phyloP scores from a whole-genome alignment of 2,113 vertebrate species.

The Sorex araneus region DNA sequence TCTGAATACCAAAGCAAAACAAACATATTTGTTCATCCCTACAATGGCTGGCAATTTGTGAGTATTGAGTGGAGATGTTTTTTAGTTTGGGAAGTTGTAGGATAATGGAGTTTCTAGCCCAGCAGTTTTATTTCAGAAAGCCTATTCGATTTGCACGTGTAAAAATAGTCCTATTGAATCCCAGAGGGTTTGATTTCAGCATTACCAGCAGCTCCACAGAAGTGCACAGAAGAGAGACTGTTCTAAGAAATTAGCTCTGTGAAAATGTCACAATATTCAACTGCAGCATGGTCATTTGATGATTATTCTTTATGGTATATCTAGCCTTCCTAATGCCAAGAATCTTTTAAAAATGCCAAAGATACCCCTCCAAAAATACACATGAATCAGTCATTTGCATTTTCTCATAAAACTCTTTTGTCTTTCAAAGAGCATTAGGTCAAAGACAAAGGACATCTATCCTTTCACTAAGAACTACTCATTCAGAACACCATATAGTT shows the following conservation, averaged over 20 bases:
- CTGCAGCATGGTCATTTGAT: conserved; percentile 64
- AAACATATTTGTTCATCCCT: conserved; percentile 47
- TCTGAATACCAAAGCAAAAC: conserved; percentile 65
- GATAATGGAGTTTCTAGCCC: conserved; percentile 78
- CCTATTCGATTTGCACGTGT: conserved; percentile 63
- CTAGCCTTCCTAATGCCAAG: conserved; percentile 76
- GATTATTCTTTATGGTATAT: conserved; percentile 66
- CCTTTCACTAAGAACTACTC: conserved; percentile 68
- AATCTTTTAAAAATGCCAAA: conserved; percentile 80
- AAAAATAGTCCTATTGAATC: conserved; percentile 76
- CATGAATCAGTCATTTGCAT: conserved; percentile 82
- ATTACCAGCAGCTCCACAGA: conserved; percentile 27
- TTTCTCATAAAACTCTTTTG: conserved; percentile 70
- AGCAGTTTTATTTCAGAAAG: conserved; percentile 78
- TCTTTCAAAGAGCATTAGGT: conserved; percentile 72
- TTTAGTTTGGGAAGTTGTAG: conserved; percentile 71
- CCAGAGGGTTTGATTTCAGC: conserved; percentile 69
- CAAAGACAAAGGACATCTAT: conserved; percentile 76
- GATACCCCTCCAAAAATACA: conserved; percentile 80
- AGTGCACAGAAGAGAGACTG: conserved; percentile 77
- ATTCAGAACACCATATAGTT: conserved; percentile 68
- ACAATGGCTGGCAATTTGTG: conserved; percentile 51
- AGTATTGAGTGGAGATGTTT: conserved; percentile 41
- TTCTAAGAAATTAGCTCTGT: conserved; percentile 77
- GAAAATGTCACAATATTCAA: conserved; percentile 76